Base-by-base conservation (phyloP, 1,140 invertebrate species). In the Meloidogyne hapla region DNA sequence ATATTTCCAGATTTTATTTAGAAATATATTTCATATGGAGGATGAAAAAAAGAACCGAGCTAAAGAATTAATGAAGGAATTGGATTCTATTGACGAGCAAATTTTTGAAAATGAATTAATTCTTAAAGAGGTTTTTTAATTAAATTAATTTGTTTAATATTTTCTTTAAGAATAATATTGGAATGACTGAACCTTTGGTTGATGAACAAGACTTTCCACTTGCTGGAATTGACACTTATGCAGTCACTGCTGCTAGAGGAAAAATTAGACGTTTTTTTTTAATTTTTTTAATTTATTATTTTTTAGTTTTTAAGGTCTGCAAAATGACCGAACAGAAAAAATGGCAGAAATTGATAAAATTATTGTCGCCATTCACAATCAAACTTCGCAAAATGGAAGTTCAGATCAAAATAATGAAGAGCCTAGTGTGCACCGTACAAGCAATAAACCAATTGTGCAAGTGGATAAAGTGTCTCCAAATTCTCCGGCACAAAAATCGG, bases 121-220 rank as follows among this genome's bases (percentile, higher is more conserved):
- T 21, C 56, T 73, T 23, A 61, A 42, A 12, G 45, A 73, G 71
- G 71, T 73, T 73, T 1, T 25, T 33, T 33, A 4, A n/a, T 45
- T 12, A 3, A 4, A 12, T 71, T 72, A 33, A 21, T 13, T 38
- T 18, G n/a, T 21, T 62, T 72, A 18, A 65, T 10, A n/a, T n/a
- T 18, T 18, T 67, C 63, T 62, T 64, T 13, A 61, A 73, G 71
- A 73, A 73, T 33, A 64, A 64, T 33, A 64, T 73, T 63, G 71
- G 71, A 13, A 73, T 73, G 71, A n/a, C 9, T 1, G 71, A 73
- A 21, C 88, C 92, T 23, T 85, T 97, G 63, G 91, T 96, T 1
- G 94, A 97, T 87, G 77, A 81, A 2, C 92, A 95, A 82, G 94
- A 93, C 1, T 97, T 90, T 89, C 95, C 95, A 0, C 88, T 94